phyloP scores from a whole-genome alignment of 1,140 invertebrate genomes.

The Bombus waltoni region DNA sequence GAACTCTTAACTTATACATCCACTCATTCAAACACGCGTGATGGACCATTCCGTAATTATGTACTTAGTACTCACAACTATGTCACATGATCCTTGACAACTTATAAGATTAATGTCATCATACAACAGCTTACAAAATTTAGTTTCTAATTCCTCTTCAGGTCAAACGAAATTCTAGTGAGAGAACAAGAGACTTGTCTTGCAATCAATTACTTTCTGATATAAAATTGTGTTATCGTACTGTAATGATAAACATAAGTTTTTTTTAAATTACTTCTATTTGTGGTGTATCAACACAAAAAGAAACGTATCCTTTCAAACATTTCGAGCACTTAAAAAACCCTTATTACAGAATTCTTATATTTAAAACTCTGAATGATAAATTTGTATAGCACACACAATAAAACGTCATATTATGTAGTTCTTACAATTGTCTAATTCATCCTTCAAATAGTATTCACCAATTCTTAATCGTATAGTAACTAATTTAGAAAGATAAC shows the following conservation, averaged over 20 bases:
- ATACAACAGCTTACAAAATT: slow-evolving; percentile 53
- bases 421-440: not conserved
- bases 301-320: not conserved
- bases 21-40: slow-evolving; percentile 70
- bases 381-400: not conserved
- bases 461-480: not conserved
- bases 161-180: slow-evolving; percentile 15
- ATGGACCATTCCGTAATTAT: slow-evolving; percentile 67
- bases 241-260: slow-evolving; percentile 33
- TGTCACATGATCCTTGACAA: slow-evolving; percentile 65
- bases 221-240: slow-evolving; percentile 34
- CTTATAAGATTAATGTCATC: slow-evolving; percentile 57
- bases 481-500: slow-evolving; percentile 6
- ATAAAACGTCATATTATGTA: not conserved
- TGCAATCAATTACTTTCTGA: slow-evolving; percentile 8
- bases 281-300: slow-evolving; percentile 28
- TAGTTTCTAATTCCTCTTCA: slow-evolving; percentile 28
- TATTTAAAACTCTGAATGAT: slow-evolving; percentile 4
- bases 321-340: not conserved
- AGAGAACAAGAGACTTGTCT: slow-evolving; percentile 19
- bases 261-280: slow-evolving; percentile 30
- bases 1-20: slow-evolving; percentile 72
- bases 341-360: not conserved
- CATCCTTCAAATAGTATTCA: not conserved
- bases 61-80: slow-evolving; percentile 61